A percentile compares a stretch with the other conserved stretches of the same genome.
These are phyloP conservation scores for Brenthis daphne DNA, from an alignment of 2,888 invertebrate genomes.

Conservation along the genomic window DNA sequence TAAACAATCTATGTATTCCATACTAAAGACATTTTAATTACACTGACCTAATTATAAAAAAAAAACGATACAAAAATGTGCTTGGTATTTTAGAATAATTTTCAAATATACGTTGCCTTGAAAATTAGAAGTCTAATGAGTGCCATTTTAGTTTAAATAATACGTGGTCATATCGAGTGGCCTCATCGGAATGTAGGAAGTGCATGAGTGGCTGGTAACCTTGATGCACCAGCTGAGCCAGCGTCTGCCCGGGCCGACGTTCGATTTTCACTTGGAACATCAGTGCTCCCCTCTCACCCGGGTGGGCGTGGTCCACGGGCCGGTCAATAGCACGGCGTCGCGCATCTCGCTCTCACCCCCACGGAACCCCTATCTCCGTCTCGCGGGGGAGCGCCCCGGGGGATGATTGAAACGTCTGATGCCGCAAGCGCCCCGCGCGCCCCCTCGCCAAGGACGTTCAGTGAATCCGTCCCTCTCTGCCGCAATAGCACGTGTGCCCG, in stretches of 20 bases:
- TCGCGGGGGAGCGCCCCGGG: conserved; percentile 56
- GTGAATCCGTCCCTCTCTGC: conserved; percentile 83
- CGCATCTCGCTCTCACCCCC: conserved; percentile 61
- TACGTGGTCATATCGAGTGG: conserved; percentile 20
- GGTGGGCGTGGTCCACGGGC: conserved; percentile 80
- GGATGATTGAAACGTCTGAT: conserved; percentile 83
- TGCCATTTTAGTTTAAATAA: neutral
- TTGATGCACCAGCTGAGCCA: conserved; percentile 71
- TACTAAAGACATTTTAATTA: neutral
- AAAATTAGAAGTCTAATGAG: neutral
- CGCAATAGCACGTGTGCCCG: conserved; percentile 81
- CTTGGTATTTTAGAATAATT: neutral
- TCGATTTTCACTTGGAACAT: conserved; percentile 81
- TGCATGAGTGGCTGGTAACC: conserved; percentile 70
- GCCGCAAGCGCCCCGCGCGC: conserved; percentile 81
- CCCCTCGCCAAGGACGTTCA: conserved; percentile 81
- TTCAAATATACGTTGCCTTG: neutral
- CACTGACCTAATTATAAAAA: neutral
- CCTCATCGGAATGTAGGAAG: conserved; percentile 52
- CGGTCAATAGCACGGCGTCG: conserved; percentile 80
- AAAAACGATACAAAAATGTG: too few relatives aligned
- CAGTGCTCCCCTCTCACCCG: conserved; percentile 77
- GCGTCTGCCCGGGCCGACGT: conserved; percentile 79
- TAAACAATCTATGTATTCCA: neutral
- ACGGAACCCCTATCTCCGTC: conserved; percentile 51